Evolutionary conservation across 2,888 invertebrate species (phyloP), one percentile per base, ranked within the genome.

Genomic region (Coenonympha glycerion): DNA sequence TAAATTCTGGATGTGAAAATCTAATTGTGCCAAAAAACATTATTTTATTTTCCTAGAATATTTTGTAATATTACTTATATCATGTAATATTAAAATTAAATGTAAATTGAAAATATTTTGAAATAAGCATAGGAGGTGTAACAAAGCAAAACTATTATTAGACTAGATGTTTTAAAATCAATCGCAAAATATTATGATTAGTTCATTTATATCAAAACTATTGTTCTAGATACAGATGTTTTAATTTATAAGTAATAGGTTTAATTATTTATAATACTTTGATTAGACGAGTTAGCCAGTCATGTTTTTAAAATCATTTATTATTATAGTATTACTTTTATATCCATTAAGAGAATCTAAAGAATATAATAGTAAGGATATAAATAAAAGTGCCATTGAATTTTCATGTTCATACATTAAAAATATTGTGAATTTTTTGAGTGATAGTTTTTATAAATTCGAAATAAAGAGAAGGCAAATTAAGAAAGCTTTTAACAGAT

Each of bases 401-500:
- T 28, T 5, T 53, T 55, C 2, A n/a, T n/a, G n/a, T 31, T 59
- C 9, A 28, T n/a, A 41, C 44, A 44, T 13, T 21, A 57, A 4
- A 47, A 28, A 30, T 42, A 52, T 9, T 11, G 30, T 13, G n/a
- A 57, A 5, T 0, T 55, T 58, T 47, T 54, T 60, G 16, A 40
- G 37, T 8, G 15, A 24, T 9, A 37, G 54, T 13, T 1, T 53
- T 0, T 15, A 36, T 2, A 49, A 39, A 39, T 22, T 65, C 3
- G 55, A 63, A 50, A 51, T 30, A n/a, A 60, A 52, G 24, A 58
- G 57, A 16, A 41, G 28, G 8, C 55, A 49, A 42, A 41, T 69
- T 0, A 66, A 66, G 34, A 58, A 49, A 36, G 61, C 60, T 0
- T 59, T 72, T 31, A 11, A 49, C 3, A 53, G 47, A 39, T 66